These are phyloP conservation scores for Pseudoips prasinana DNA, from an alignment of 2,888 invertebrate genomes.

Conservation along the genomic window DNA sequence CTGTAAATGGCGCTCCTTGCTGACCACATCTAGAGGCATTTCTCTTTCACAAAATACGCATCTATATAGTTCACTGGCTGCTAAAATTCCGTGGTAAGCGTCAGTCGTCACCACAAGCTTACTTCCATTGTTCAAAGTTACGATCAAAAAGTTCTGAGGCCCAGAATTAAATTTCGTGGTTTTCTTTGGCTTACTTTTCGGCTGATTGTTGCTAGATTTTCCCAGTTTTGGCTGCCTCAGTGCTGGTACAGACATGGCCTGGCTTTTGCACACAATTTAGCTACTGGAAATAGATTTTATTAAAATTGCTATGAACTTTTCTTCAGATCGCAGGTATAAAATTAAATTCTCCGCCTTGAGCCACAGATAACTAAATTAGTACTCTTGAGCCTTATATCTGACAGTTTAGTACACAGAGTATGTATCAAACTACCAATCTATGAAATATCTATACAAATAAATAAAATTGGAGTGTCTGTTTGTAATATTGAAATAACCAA, in stretches of 20 bases:
- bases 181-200: constrained; percentile 1
- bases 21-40: constrained; percentile 34
- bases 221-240: constrained; percentile 46
- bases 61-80: constrained; percentile 40
- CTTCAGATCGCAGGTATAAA: not conserved
- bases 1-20: constrained; percentile 48
- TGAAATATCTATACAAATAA: too few relatives aligned
- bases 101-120: constrained; percentile 58
- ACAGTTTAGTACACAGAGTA: too few relatives aligned
- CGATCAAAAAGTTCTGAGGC: constrained; percentile 41
- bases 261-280: not conserved
- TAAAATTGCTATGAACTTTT: too few relatives aligned
- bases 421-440: too few relatives aligned
- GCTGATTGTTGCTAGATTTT: not conserved
- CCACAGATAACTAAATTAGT: too few relatives aligned
- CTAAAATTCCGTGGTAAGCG: constrained; percentile 56
- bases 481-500: too few relatives aligned
- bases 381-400: too few relatives aligned
- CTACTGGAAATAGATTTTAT: too few relatives aligned
- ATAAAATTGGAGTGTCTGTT: too few relatives aligned
- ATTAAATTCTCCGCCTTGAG: too few relatives aligned
- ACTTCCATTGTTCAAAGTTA: constrained; percentile 47
- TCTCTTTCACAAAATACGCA: constrained; percentile 52
- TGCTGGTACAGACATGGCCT: constrained; percentile 39
- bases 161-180: constrained; percentile 7